Evolutionary conservation across 2,797 vertebrate genomes (phyloP).

Genomic region (Enteromius treurensis): DNA sequence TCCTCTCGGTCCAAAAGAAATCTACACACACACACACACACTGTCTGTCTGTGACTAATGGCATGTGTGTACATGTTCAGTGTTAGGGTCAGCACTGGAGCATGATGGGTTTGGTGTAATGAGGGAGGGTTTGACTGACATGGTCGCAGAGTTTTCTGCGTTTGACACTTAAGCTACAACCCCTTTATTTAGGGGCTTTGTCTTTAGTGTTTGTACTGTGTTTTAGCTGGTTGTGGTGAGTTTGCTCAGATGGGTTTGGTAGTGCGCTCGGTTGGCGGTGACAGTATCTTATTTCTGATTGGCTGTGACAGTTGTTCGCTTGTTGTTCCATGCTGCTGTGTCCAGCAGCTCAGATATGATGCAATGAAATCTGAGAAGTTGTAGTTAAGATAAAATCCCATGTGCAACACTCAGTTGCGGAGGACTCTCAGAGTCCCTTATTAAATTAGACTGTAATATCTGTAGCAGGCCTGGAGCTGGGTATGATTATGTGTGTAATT

Average conservation of each 20-base stretch:
- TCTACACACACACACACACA: conserved; percentile 40
- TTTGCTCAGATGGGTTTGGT: conserved; percentile 10
- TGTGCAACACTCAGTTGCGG: neutral
- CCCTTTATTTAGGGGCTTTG: conserved; percentile 37
- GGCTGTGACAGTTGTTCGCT: conserved; percentile 26
- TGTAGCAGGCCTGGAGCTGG: neutral
- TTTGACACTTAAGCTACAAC: conserved; percentile 37
- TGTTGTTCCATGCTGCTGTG: conserved; percentile 46
- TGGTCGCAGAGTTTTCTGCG: conserved; percentile 38
- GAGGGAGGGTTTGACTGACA: conserved; percentile 53
- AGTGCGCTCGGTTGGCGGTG: conserved; percentile 42
- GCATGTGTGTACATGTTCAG: conserved; percentile 55
- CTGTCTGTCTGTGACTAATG: conserved; percentile 57
- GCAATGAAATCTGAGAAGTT: conserved; percentile 37
- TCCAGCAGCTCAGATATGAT: conserved; percentile 45
- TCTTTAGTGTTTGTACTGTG: conserved; percentile 21
- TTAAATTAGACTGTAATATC: conserved; percentile 14
- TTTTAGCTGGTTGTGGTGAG: conserved; percentile 15
- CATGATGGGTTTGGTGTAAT: conserved; percentile 59
- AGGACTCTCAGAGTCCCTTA: neutral
- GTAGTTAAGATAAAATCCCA: conserved; percentile 11
- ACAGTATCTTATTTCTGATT: conserved; percentile 49
- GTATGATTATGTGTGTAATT: neutral
- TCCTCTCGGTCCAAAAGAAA: conserved; percentile 49
- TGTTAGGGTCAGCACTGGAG: conserved; percentile 54